These are phyloP conservation scores for Uloborus diversus DNA, from an alignment of 1,140 invertebrate species.

Conservation along the genomic window DNA sequence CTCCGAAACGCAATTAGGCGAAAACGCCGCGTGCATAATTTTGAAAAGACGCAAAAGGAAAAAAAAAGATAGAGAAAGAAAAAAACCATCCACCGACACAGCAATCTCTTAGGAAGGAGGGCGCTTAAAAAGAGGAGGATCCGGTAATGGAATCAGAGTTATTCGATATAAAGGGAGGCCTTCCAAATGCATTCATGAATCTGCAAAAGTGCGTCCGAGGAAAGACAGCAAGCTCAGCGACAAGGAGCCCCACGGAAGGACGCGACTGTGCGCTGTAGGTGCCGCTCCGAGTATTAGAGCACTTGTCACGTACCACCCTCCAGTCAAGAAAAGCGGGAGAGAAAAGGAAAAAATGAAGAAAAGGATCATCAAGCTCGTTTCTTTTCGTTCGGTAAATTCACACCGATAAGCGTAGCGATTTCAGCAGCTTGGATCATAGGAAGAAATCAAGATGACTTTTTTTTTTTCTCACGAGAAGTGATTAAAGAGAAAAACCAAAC, in stretches of 20 bases:
- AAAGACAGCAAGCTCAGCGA: not conserved
- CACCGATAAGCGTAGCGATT: no score
- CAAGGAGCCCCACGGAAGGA: not conserved
- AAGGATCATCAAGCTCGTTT: no score
- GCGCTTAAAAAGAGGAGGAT: not conserved
- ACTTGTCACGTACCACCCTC: not conserved
- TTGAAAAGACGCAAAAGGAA: not conserved
- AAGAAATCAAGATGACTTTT: no score
- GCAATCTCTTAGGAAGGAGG: not conserved
- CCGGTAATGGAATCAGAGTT: conserved; percentile 4
- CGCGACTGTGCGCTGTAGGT: not conserved
- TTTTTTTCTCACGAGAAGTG: no score
- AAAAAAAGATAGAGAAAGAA: not conserved
- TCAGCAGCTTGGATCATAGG: no score
- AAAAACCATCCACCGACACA: not conserved
- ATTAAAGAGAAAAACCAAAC: no score
- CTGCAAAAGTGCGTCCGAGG: not conserved
- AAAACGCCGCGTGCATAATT: no score
- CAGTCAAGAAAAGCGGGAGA: no score
- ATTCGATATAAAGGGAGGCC: conserved; percentile 4
- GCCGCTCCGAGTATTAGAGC: not conserved
- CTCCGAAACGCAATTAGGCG: no score
- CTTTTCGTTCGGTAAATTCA: not conserved
- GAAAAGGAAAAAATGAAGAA: no score
- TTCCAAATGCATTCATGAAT: conserved; percentile 5